Evolutionary conservation across 2,113 vertebrate genomes (phyloP).

Genomic region (Heterochromis multidens): DNA sequence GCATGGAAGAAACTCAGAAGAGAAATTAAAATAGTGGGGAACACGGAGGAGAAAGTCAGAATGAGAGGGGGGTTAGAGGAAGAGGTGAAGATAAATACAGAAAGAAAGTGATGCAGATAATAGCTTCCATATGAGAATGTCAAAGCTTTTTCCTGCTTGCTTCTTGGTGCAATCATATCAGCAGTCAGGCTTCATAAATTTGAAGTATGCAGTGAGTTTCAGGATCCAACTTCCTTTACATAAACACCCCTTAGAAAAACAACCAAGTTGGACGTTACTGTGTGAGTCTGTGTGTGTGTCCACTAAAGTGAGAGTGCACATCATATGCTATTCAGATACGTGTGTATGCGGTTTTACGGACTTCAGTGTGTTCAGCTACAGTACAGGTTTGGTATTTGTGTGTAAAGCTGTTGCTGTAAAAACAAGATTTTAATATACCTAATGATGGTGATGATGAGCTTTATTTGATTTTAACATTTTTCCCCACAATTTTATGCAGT

Average conservation of each 20-base stretch:
- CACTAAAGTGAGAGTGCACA: not conserved
- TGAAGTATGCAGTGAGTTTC: slow-evolving; percentile 62
- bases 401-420: not conserved
- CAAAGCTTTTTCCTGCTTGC: slow-evolving; percentile 53
- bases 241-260: slow-evolving; percentile 72
- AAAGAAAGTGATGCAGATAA: slow-evolving; percentile 56
- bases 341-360: not conserved
- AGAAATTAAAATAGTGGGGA: not conserved
- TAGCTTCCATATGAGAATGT: slow-evolving; percentile 68
- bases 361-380: not conserved
- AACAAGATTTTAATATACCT: not conserved
- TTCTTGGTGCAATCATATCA: slow-evolving; percentile 70
- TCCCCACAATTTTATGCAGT: not conserved
- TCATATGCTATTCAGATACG: not conserved
- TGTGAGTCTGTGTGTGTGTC: slow-evolving; percentile 13
- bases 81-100: slow-evolving; percentile 56
- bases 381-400: not conserved
- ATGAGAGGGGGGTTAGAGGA: slow-evolving; percentile 18
- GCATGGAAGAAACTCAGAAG: slow-evolving; percentile 22
- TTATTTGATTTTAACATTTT: not conserved
- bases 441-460: not conserved
- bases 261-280: slow-evolving; percentile 35
- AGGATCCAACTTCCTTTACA: slow-evolving; percentile 67
- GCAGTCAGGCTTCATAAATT: slow-evolving; percentile 64
- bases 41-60: not conserved